Evolutionary conservation across 53 echinoderm and acorn worm species (phyloP).

Genomic region (Henricia sp.): DNA sequence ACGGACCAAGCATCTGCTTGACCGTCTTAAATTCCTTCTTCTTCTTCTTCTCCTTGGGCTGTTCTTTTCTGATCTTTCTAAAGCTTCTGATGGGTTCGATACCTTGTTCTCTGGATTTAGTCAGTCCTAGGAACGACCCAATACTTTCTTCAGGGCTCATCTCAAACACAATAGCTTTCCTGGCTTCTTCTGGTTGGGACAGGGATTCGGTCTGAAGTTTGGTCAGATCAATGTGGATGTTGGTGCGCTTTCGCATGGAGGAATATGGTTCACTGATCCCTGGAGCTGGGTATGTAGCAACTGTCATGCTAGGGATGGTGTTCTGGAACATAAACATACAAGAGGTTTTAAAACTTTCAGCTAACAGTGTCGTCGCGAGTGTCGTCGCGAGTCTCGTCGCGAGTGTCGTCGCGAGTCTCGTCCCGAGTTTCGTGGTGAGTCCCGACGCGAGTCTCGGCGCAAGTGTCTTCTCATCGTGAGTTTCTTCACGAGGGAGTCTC

Average conservation of each 20-base stretch:
- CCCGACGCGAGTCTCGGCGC: no score
- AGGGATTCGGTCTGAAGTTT: conserved; percentile 73
- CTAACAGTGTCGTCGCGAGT: no score
- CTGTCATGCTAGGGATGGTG: conserved; percentile 22
- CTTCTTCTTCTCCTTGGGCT: conserved; percentile 36
- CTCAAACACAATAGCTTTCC: conserved; percentile 58
- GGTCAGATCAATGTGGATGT: conserved; percentile 78
- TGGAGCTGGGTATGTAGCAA: conserved; percentile 30
- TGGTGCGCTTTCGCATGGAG: conserved; percentile 69
- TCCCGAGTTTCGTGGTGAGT: no score
- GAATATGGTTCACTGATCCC: conserved; percentile 45
- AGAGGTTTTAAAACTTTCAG: no score
- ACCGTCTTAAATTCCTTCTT: conserved; percentile 82
- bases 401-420: no score
- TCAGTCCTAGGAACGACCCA: conserved; percentile 56
- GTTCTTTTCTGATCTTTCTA: conserved; percentile 16
- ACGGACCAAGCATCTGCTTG: conserved; percentile 83
- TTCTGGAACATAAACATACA: conserved; percentile 10
- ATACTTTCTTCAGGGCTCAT: conserved; percentile 42
- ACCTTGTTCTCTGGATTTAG: conserved; percentile 62
- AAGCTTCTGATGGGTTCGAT: conserved; percentile 41
- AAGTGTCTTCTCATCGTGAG: no score
- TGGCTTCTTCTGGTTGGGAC: conserved; percentile 50
- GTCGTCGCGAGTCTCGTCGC: no score
- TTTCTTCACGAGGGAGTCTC: no score